These are phyloP conservation scores for Crenuchus spilurus DNA, from an alignment of 2,797 vertebrate genomes.

Conservation along the genomic window DNA sequence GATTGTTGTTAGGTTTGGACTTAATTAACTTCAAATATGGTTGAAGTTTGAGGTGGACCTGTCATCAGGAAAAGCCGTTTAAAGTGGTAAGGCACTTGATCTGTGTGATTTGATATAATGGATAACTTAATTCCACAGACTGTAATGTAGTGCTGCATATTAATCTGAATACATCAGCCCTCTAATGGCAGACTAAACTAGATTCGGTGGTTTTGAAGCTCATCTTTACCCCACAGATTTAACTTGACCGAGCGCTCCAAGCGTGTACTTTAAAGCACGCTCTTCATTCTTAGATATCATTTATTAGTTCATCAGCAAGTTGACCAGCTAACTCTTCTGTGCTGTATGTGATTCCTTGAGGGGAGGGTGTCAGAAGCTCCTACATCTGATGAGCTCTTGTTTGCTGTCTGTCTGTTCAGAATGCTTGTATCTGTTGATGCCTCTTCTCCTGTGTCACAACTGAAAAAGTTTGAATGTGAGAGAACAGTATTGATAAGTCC, in stretches of 20 bases:
- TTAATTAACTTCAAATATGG: conserved; percentile 66
- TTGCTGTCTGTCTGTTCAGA: not conserved
- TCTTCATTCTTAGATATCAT: not conserved
- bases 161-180: not conserved
- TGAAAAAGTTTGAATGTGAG: not conserved
- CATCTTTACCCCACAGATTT: not conserved
- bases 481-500: not conserved
- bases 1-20: conserved; percentile 25
- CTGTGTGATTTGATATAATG: not conserved
- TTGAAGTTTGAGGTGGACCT: conserved; percentile 52
- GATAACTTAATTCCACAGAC: not conserved
- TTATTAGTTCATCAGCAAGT: not conserved
- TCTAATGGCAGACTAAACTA: not conserved
- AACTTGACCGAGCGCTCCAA: not conserved
- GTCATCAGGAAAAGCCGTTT: not conserved
- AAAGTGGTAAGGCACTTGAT: not conserved
- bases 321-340: not conserved
- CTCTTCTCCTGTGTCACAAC: not conserved
- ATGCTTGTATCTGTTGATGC: not conserved
- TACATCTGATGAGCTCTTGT: not conserved
- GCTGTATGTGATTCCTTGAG: not conserved
- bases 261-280: not conserved
- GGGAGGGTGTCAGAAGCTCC: not conserved
- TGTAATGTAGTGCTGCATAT: not conserved
- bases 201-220: too few relatives aligned